Evolutionary conservation across 2,113 vertebrate species (phyloP).

Genomic region (Microtus pennsylvanicus): DNA sequence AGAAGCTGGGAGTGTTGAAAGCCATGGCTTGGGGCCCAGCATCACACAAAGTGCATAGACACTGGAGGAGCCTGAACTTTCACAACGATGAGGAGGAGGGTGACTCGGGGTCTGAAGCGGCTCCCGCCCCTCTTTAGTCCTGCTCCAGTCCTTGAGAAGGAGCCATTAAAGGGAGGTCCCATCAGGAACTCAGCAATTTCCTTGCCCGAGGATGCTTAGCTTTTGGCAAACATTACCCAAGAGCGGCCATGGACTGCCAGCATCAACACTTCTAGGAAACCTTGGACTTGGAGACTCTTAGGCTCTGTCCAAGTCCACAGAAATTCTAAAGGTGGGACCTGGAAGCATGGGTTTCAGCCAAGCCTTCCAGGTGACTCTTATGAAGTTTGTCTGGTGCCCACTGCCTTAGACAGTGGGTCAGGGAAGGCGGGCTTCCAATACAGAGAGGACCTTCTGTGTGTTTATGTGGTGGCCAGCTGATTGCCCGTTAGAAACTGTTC

Average conservation of each 20-base stretch:
- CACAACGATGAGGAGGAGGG: neutral
- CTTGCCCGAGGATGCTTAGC: neutral
- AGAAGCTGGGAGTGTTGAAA: neutral
- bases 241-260: neutral
- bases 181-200: neutral
- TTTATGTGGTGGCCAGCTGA: neutral
- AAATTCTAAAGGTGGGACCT: neutral
- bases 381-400: neutral
- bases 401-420: neutral
- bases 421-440: neutral
- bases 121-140: neutral
- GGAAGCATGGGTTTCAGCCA: neutral
- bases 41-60: accelerated
- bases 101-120: neutral
- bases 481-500: neutral
- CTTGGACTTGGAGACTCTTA: neutral
- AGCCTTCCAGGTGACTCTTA: neutral
- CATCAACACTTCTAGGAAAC: neutral
- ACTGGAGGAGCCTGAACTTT: neutral
- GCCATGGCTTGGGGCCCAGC: accelerated
- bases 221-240: neutral
- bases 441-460: neutral
- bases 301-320: neutral
- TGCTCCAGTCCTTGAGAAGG: neutral
- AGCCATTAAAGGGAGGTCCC: neutral